Evolutionary conservation across 2,888 invertebrate species (phyloP).

Genomic region (Orchesellides sinensis): DNA sequence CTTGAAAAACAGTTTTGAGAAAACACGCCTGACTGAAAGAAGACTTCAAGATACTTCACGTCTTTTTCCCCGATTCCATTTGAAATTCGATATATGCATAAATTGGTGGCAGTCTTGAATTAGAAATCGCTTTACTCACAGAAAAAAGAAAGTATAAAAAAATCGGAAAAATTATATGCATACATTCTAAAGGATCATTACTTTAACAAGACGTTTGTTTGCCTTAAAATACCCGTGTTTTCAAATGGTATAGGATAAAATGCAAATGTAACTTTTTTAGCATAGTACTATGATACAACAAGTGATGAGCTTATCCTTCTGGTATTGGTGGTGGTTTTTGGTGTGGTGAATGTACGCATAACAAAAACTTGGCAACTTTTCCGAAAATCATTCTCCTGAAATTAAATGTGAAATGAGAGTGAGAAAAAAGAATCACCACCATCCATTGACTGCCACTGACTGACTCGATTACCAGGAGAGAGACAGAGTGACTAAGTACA

Average conservation of each 20-base stretch:
- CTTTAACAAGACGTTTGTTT: neutral
- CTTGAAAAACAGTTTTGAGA: neutral
- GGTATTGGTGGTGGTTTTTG: no score
- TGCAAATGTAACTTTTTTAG: no score
- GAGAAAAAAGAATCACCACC: no score
- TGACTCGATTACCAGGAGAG: neutral
- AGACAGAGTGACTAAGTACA: neutral
- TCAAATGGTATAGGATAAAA: neutral
- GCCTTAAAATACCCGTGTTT: no score
- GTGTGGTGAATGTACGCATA: no score
- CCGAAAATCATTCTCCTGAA: slow-evolving; percentile 50
- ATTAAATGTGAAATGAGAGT: slow-evolving; percentile 53
- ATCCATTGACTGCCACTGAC: slow-evolving; percentile 48
- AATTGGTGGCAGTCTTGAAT: slow-evolving; percentile 43
- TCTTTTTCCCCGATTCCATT: neutral
- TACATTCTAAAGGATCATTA: slow-evolving; percentile 11
- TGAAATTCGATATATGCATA: slow-evolving; percentile 53
- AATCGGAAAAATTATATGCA: slow-evolving; percentile 17
- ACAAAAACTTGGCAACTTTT: slow-evolving; percentile 51
- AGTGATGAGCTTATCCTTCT: no score
- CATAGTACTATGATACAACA: no score
- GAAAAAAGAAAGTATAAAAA: neutral
- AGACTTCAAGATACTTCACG: neutral
- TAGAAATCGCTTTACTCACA: slow-evolving; percentile 40
- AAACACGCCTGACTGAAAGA: neutral